These are phyloP conservation scores for Microvelia longipes DNA, from an alignment of 1,140 invertebrate genomes.

Conservation along the genomic window DNA sequence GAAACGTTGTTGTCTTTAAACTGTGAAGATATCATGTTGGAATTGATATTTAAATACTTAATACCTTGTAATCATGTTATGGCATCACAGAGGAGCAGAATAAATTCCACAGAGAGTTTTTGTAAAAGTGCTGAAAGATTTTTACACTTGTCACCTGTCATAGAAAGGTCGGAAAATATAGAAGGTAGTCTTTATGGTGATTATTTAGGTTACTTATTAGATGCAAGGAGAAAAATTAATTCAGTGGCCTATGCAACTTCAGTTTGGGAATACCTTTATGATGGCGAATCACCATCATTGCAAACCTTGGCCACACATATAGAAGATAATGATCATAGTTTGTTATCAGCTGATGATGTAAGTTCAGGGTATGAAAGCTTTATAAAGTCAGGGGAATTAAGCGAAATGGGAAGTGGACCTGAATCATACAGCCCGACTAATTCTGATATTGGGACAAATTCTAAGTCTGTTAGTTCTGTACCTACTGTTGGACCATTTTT, in stretches of 20 bases:
- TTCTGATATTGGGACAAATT: constrained; percentile 10
- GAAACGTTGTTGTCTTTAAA: constrained; percentile 81
- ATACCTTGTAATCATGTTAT: constrained; percentile 81
- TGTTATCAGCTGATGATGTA: constrained; percentile 58
- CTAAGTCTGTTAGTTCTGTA: constrained; percentile 14
- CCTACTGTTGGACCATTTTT: constrained; percentile 55
- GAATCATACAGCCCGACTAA: constrained; percentile 16
- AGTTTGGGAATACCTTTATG: constrained; percentile 61
- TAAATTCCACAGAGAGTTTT: constrained; percentile 64
- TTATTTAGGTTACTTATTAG: constrained; percentile 66
- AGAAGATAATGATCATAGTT: constrained; percentile 32
- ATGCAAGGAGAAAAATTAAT: constrained; percentile 59
- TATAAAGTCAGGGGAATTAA: constrained; percentile 33
- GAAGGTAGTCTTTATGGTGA: constrained; percentile 50
- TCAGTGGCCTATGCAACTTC: constrained; percentile 52
- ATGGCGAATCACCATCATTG: constrained; percentile 38
- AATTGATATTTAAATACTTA: constrained; percentile 74
- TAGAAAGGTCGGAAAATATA: constrained; percentile 16
- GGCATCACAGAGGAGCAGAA: constrained; percentile 57
- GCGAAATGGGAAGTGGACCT: constrained; percentile 16
- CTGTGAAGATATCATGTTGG: constrained; percentile 94
- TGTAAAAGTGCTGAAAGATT: constrained; percentile 70
- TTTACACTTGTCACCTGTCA: constrained; percentile 53
- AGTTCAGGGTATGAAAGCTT: constrained; percentile 75
- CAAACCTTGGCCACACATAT: constrained; percentile 10